Evolutionary conservation across 2,113 vertebrate genomes (phyloP).

Genomic region (Melanotaenia duboulayi): DNA sequence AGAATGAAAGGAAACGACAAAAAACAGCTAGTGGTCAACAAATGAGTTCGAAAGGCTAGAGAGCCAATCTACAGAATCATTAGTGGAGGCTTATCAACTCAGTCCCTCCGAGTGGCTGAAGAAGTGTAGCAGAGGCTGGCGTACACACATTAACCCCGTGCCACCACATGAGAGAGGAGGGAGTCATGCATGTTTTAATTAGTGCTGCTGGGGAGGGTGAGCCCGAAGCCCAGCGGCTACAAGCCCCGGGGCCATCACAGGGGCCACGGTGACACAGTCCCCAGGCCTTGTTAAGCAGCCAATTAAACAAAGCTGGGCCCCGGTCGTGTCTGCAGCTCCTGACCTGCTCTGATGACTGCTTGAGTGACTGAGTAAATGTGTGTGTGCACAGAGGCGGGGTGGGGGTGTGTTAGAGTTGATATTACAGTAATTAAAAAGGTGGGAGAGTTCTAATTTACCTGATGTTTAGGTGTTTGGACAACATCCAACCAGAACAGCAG

Average conservation of each 20-base stretch:
- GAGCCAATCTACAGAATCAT: constrained; percentile 55
- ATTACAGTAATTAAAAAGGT: constrained; percentile 62
- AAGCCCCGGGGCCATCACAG: constrained; percentile 59
- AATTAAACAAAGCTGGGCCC: constrained; percentile 73
- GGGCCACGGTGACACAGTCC: constrained; percentile 63
- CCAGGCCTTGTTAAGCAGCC: constrained; percentile 73
- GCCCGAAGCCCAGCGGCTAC: constrained; percentile 49
- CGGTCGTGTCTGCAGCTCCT: constrained; percentile 50
- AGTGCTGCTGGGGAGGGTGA: constrained; percentile 59
- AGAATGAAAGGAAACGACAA: neutral
- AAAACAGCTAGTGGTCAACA: constrained; percentile 26
- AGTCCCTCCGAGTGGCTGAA: constrained; percentile 25
- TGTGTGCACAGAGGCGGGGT: neutral
- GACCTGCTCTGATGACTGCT: constrained; percentile 63
- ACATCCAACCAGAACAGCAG: constrained; percentile 16
- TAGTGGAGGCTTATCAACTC: constrained; percentile 55
- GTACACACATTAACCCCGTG: constrained; percentile 73
- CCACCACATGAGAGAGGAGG: constrained; percentile 52
- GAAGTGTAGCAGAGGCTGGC: constrained; percentile 56
- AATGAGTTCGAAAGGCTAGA: constrained; percentile 16
- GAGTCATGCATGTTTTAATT: constrained; percentile 75
- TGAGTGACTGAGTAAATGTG: constrained; percentile 32
- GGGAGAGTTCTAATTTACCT: constrained; percentile 62
- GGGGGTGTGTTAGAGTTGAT: constrained; percentile 52
- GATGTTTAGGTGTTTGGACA: constrained; percentile 44